A percentile compares a stretch with the other conserved stretches of the same genome.
Conservation (phyloP, 2,888 invertebrate species). For the Drosophila merina region DNA sequence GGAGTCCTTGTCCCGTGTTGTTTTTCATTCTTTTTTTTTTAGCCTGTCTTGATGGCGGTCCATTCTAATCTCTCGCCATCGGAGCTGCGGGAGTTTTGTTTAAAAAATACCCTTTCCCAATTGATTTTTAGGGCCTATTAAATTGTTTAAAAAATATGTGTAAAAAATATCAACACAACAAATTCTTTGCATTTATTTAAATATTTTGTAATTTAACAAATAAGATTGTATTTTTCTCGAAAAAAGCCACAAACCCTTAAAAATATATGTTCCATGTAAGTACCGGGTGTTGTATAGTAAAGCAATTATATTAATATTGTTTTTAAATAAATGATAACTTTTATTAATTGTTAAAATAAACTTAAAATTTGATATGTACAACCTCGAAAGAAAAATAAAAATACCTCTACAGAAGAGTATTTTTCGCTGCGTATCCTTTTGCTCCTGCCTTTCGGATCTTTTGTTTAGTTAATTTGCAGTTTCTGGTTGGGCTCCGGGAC, state of each 20-base stretch:
- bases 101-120: constrained; percentile 1
- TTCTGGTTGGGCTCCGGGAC: constrained; percentile 22
- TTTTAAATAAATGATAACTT: too few species aligned
- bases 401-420: constrained; percentile 1
- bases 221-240: too few species aligned
- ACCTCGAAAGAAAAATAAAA: not conserved
- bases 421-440: not conserved
- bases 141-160: too few species aligned
- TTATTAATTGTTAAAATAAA: too few species aligned
- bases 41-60: constrained; percentile 18
- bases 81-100: constrained; percentile 26
- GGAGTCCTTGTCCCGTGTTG: constrained; percentile 31
- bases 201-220: too few species aligned
- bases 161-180: too few species aligned
- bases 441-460: constrained; percentile 8
- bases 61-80: constrained; percentile 26
- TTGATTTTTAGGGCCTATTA: not conserved
- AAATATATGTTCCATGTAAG: too few species aligned
- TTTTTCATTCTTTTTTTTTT: constrained; percentile 10
- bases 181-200: too few species aligned
- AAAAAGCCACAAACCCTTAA: too few species aligned
- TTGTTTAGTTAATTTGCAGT: constrained; percentile 71
- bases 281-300: too few species aligned
- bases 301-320: too few species aligned
- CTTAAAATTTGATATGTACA: not conserved